Evolutionary conservation across 2,113 vertebrate genomes (phyloP), one percentile per base, ranked within the genome.

Genomic region (Oryzias melastigma): DNA sequence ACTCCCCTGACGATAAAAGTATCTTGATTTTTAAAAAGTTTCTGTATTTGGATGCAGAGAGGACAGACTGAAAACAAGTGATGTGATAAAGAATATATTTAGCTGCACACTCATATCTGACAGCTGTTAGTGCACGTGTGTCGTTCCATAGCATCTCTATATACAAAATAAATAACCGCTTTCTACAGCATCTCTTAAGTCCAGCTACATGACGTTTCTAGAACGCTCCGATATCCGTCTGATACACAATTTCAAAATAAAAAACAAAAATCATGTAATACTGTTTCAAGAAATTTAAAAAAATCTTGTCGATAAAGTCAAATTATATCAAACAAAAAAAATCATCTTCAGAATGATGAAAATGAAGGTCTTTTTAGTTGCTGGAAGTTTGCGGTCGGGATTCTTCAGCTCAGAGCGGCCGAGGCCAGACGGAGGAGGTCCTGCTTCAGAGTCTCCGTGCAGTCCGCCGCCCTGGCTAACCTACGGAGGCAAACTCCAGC

Each of bases 161-260:
- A 42, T 87, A 85, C 87, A 89, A 72, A 83, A 86, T 82, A 82
- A 84, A 87, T 80, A 82, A 78, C 64, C 64, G 65, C 68, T 47
- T 67, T 44, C 45, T 4, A 61, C 35, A 75, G 41, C 63, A 52
- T 66, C 52, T 53, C 71, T 71, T 17, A 42, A 52, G 65, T 74
- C 63, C 41, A 77, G 65, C 54, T 61, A 58, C 47, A 60, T 49
- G 43, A 68, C 55, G 74, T 51, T 63, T 59, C 54, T 63, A 46
- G 27, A 71, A 76, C 60, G 20, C n/a, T 48, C 8, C 19, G 5
- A 5, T 20, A 2, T 58, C 24, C 52, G 54, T 52, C 20, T 42
- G 13, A 56, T n/a, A 15, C n/a, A 69, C 5, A 5, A 51, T 67
- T 45, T 16, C 17, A 5, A 24, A 57, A 52, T 42, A 50, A 51